A percentile compares a stretch with the other conserved stretches of the same genome.
Evolutionary conservation across 1,140 invertebrate species (phyloP).

Genomic region (Pollicipes pollicipes): DNA sequence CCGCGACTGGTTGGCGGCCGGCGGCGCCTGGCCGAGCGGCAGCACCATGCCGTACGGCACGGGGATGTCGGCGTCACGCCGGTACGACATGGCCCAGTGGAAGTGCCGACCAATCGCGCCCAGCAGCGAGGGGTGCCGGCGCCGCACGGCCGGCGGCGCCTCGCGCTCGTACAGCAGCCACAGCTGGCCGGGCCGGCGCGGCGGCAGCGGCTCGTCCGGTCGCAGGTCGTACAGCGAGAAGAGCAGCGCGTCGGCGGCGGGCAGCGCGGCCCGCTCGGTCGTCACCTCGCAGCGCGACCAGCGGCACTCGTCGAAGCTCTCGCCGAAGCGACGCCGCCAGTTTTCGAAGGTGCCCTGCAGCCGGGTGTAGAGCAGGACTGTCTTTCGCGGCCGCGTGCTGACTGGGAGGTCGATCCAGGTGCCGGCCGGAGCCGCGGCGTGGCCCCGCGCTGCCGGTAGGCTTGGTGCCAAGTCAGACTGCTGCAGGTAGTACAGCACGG

Average conservation of each 20-base stretch:
- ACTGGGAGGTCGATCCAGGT: too few species aligned
- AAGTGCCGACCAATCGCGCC: background rate
- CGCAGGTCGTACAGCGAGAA: conserved; percentile 37
- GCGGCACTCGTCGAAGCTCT: too few species aligned
- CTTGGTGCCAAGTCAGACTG: too few species aligned
- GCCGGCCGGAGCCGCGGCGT: too few species aligned
- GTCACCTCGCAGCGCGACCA: conserved; percentile 42
- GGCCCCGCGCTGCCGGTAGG: too few species aligned
- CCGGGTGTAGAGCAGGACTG: too few species aligned
- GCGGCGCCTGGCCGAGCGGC: background rate
- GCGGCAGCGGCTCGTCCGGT: conserved; percentile 55
- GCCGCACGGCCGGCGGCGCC: too few species aligned
- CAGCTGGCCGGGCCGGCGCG: conserved; percentile 29
- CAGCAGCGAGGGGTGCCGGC: too few species aligned
- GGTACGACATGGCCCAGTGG: conserved; percentile 16
- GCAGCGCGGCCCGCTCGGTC: conserved; percentile 40
- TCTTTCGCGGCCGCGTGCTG: too few species aligned
- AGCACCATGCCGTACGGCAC: conserved; percentile 13
- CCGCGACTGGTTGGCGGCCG: background rate
- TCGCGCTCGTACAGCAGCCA: conserved; percentile 10
- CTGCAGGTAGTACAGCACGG: too few species aligned
- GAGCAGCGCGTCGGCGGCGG: conserved; percentile 32
- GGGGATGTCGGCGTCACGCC: conserved; percentile 10
- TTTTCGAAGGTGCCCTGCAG: too few species aligned
- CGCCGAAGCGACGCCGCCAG: too few species aligned